phyloP scores from a whole-genome alignment of 2,113 vertebrate species.

The Lophura nycthemera region DNA sequence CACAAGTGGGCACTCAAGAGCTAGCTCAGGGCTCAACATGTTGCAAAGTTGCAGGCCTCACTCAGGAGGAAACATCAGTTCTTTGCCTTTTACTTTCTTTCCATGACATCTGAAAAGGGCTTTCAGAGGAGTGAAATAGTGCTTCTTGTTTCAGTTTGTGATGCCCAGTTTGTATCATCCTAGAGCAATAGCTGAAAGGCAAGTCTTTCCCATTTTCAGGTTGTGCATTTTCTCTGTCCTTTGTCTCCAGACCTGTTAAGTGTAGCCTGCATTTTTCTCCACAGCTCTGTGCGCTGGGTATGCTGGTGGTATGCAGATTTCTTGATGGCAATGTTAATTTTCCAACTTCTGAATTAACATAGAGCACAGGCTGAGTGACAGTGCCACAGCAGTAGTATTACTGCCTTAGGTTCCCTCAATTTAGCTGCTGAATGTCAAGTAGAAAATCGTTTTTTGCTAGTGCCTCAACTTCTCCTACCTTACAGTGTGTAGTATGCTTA shows the following conservation, averaged over 20 bases:
- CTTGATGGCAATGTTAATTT: not conserved
- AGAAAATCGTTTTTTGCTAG: not conserved
- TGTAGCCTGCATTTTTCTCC: not conserved
- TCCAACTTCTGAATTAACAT: not conserved
- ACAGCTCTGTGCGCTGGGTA: not conserved
- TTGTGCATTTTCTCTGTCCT: not conserved
- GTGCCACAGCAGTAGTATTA: not conserved
- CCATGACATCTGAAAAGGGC: not conserved
- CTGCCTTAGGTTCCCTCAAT: accelerated
- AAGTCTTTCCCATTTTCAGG: not conserved
- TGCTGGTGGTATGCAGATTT: not conserved
- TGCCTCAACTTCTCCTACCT: not conserved
- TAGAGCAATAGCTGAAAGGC: not conserved
- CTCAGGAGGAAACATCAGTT: not conserved
- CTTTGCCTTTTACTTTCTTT: not conserved
- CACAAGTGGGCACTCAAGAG: not conserved
- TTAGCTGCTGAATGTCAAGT: not conserved
- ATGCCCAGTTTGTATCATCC: not conserved
- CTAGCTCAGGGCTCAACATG: not conserved
- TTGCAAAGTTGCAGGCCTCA: not conserved
- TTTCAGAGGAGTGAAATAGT: not conserved
- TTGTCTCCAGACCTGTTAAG: not conserved
- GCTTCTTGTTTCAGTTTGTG: not conserved
- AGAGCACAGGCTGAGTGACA: not conserved
- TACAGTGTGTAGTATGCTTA: not conserved